Conservation (phyloP, 2,888 invertebrate species). For the Epinotia demarniana region DNA sequence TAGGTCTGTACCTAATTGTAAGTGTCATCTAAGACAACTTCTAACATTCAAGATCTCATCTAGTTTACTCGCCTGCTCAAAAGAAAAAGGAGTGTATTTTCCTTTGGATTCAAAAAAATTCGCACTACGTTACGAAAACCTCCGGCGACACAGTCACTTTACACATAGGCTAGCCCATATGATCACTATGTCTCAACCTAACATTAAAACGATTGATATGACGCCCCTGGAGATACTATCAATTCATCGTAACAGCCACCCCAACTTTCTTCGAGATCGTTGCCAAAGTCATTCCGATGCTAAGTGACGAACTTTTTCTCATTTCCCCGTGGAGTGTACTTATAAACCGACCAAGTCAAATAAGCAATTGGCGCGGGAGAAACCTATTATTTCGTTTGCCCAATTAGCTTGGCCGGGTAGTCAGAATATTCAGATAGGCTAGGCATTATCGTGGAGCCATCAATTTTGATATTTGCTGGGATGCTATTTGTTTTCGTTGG, state of each 20-base stretch:
- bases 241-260: neutral
- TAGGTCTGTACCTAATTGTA: too few relatives aligned
- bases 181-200: too few relatives aligned
- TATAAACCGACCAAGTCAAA: neutral
- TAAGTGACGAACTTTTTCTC: constrained; percentile 13
- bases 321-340: neutral
- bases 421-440: constrained; percentile 9
- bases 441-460: constrained; percentile 18
- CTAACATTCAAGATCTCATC: too few relatives aligned
- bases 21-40: too few relatives aligned
- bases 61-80: too few relatives aligned
- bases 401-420: neutral
- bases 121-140: too few relatives aligned
- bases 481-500: constrained; percentile 15
- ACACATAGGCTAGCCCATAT: too few relatives aligned
- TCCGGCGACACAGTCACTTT: too few relatives aligned
- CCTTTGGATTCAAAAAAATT: too few relatives aligned
- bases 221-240: neutral
- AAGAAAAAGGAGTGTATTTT: too few relatives aligned
- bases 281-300: neutral
- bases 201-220: neutral
- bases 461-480: constrained; percentile 2
- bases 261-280: neutral
- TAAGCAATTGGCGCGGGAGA: neutral
- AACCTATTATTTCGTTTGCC: neutral